These are phyloP conservation scores for Phaonia tiefii DNA, from an alignment of 2,888 invertebrate genomes.

Conservation along the genomic window DNA sequence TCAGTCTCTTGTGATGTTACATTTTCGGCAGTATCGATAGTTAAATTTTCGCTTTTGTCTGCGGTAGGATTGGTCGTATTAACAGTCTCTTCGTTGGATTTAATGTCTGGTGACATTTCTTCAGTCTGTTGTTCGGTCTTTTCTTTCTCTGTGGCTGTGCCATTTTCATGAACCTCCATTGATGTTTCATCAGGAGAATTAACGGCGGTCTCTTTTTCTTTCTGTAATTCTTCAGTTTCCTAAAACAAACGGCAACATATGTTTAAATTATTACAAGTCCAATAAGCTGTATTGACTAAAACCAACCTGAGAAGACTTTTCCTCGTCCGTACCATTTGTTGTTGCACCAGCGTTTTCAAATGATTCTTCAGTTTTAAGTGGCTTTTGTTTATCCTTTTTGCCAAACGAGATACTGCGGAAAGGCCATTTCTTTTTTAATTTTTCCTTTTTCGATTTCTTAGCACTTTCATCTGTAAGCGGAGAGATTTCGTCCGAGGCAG, in stretches of 20 bases:
- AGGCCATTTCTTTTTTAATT: conserved; percentile 94
- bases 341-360: conserved; percentile 70
- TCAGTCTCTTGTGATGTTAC: conserved; percentile 65
- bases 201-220: conserved; percentile 56
- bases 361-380: conserved; percentile 85
- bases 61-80: conserved; percentile 65
- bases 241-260: conserved; percentile 8
- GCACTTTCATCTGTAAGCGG: conserved; percentile 79
- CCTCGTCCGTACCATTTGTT: conserved; percentile 67
- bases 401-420: conserved; percentile 93
- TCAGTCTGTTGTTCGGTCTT: conserved; percentile 72
- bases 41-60: conserved; percentile 67
- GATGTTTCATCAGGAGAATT: conserved; percentile 68
- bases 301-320: conserved; percentile 67
- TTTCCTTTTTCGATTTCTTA: conserved; percentile 86
- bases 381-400: conserved; percentile 93
- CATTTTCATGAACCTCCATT: conserved; percentile 70
- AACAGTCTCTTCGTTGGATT: conserved; percentile 64
- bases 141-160: conserved; percentile 72
- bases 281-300: conserved; percentile 67
- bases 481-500: conserved; percentile 74
- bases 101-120: conserved; percentile 62
- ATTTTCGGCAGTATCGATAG: conserved; percentile 67
- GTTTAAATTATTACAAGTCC: background rate
- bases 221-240: conserved; percentile 61